phyloP scores from a whole-genome alignment of 2,113 vertebrate genomes.

The Phoxinus phoxinus region DNA sequence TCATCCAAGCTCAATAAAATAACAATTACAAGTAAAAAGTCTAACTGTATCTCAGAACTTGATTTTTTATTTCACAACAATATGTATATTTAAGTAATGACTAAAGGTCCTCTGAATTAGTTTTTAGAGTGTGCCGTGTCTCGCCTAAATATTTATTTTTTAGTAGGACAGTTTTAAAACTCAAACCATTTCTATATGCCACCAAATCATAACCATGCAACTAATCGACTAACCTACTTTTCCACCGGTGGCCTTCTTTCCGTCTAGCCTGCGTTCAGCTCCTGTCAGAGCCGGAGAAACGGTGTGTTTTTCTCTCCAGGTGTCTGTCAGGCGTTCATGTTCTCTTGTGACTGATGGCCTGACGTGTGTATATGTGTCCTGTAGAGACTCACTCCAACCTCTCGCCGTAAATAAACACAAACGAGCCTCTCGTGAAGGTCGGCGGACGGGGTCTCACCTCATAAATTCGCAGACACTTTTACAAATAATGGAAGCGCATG shows the following conservation, averaged over 20 bases:
- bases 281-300: background rate
- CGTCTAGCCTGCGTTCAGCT: background rate
- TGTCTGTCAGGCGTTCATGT: background rate
- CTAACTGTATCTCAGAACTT: too few species aligned
- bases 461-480: constrained; percentile 3
- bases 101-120: too few species aligned
- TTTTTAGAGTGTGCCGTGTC: too few species aligned
- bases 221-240: too few species aligned
- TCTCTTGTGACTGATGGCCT: background rate
- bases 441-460: background rate
- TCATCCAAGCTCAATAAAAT: too few species aligned
- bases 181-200: too few species aligned
- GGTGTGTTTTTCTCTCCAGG: background rate
- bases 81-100: too few species aligned
- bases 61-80: too few species aligned
- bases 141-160: too few species aligned
- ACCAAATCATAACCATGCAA: too few species aligned
- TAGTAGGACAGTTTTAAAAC: too few species aligned
- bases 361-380: background rate
- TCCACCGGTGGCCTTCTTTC: background rate
- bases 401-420: background rate
- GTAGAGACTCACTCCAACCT: background rate
- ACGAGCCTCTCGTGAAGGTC: background rate
- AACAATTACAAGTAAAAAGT: too few species aligned
- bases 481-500: background rate